Conservation (phyloP, 2,113 vertebrate species). For the Pimephales promelas region DNA sequence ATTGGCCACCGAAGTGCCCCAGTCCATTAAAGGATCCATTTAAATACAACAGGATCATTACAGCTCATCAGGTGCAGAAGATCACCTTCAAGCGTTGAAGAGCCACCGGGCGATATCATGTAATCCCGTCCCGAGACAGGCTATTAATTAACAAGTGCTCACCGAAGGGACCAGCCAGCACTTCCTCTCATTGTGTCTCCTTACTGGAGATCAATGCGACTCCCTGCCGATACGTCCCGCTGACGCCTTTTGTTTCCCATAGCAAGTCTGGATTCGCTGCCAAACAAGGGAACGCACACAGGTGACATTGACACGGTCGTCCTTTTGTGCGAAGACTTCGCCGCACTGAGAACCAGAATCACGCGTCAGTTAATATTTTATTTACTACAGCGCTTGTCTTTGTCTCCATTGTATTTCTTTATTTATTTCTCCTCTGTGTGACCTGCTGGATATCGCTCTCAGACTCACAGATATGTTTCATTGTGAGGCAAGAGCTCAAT, state of each 20-base stretch:
- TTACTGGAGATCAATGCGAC: conserved; percentile 72
- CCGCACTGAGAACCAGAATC: neutral
- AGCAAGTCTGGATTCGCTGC: conserved; percentile 17
- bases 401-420: neutral
- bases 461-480: neutral
- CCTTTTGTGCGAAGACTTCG: neutral
- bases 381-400: neutral
- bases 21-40: conserved; percentile 54
- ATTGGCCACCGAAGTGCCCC: conserved; percentile 3
- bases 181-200: conserved; percentile 71
- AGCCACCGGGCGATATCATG: conserved; percentile 65
- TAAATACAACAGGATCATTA: conserved; percentile 50
- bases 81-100: conserved; percentile 65
- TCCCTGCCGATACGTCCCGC: conserved; percentile 64
- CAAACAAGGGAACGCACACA: neutral
- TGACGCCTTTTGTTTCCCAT: conserved; percentile 65
- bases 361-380: neutral
- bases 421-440: neutral
- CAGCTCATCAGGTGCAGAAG: conserved; percentile 54
- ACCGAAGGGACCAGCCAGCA: conserved; percentile 62
- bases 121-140: conserved; percentile 64
- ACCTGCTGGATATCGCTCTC: neutral
- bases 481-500: neutral
- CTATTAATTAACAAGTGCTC: conserved; percentile 78
- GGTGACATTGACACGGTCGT: neutral